These are phyloP conservation scores for Nephotettix cincticeps DNA, from an alignment of 1,140 invertebrate species.

Conservation along the genomic window DNA sequence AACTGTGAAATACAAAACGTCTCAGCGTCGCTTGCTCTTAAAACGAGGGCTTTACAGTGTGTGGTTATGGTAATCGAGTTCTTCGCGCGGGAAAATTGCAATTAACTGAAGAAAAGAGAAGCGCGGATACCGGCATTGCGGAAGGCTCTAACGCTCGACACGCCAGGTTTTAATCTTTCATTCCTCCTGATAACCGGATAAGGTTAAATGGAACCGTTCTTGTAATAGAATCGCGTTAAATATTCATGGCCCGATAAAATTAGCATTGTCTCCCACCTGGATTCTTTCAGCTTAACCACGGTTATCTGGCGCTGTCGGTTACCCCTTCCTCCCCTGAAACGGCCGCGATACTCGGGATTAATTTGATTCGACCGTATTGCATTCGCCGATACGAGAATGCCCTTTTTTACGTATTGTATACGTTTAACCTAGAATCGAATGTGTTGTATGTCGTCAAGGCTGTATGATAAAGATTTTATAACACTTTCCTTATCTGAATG, in stretches of 20 bases:
- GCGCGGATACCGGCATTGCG: neutral
- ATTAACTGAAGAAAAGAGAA: neutral
- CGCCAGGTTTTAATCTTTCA: neutral
- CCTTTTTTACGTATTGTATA: no score
- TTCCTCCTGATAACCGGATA: conserved; percentile 2
- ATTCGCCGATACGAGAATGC: no score
- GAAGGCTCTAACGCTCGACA: neutral
- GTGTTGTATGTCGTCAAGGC: no score
- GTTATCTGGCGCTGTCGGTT: neutral
- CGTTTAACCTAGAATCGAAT: no score
- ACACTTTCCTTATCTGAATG: no score
- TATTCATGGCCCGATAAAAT: neutral
- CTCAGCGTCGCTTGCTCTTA: no score
- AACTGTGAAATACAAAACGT: no score
- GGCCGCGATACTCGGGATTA: no score
- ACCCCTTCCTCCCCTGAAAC: no score
- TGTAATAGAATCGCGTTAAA: neutral
- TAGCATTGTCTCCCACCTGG: neutral
- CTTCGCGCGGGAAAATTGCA: neutral
- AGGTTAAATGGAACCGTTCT: conserved; percentile 11
- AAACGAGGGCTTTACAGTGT: neutral
- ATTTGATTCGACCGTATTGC: no score
- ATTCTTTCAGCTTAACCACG: neutral
- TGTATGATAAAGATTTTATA: no score
- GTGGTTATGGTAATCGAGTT: conserved; percentile 10